A percentile compares a stretch with the other conserved stretches of the same genome.
These are phyloP conservation scores for Gymnorhina tibicen DNA, from an alignment of 2,113 vertebrate genomes.

Conservation along the genomic window DNA sequence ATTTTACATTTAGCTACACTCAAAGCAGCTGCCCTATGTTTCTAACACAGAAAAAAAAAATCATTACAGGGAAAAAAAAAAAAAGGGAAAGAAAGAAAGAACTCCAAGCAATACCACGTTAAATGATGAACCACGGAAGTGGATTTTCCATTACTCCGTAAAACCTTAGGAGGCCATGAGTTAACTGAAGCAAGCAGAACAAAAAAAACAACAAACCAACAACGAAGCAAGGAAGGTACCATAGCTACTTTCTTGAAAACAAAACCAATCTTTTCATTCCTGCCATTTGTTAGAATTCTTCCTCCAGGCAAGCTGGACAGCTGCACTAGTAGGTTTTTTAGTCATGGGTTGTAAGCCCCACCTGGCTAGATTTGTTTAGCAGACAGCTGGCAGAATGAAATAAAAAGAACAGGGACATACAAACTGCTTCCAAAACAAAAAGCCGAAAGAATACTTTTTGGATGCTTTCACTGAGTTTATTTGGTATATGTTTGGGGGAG, in stretches of 20 bases:
- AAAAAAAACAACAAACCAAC: background rate
- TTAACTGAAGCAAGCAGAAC: constrained; percentile 62
- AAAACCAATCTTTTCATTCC: constrained; percentile 78
- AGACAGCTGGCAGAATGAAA: constrained; percentile 87
- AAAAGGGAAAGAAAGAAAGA: background rate
- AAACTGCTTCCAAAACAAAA: constrained; percentile 78
- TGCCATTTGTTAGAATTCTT: constrained; percentile 84
- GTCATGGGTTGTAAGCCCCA: constrained; percentile 86
- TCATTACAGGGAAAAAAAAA: background rate
- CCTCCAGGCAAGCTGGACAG: constrained; percentile 84
- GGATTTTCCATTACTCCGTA: constrained; percentile 49
- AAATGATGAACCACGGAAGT: constrained; percentile 34
- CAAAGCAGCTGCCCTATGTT: constrained; percentile 24
- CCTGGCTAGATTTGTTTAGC: constrained; percentile 87
- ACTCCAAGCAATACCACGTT: background rate
- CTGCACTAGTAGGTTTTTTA: constrained; percentile 84
- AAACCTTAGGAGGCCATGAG: constrained; percentile 68
- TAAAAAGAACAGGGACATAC: constrained; percentile 77
- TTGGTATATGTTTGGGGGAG: background rate
- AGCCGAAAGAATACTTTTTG: constrained; percentile 75
- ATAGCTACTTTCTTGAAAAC: constrained; percentile 81
- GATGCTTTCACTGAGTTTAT: constrained; percentile 67
- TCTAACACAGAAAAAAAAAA: constrained; percentile 47
- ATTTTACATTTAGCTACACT: constrained; percentile 63
- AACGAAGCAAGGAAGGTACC: constrained; percentile 69